A percentile compares a stretch with the other conserved stretches of the same genome.
Evolutionary conservation across 2,888 invertebrate species (phyloP).

Genomic region (Lycia hirtaria): DNA sequence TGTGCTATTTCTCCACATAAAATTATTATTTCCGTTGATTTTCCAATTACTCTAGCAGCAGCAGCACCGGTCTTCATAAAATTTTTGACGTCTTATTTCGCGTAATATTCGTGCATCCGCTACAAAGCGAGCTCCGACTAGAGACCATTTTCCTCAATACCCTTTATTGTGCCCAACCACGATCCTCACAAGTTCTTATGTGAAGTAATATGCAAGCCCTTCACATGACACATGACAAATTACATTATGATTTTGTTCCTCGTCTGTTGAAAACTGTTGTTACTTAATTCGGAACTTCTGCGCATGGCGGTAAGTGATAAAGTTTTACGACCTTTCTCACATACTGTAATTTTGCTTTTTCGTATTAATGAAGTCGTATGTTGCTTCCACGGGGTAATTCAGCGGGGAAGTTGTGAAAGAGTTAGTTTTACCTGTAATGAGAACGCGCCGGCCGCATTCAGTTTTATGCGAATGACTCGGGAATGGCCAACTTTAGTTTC

Average conservation of each 20-base stretch:
- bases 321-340: constrained; percentile 46
- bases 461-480: constrained; percentile 42
- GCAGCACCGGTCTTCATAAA: too few relatives aligned
- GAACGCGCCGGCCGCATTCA: constrained; percentile 40
- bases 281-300: constrained; percentile 63
- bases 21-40: too few relatives aligned
- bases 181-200: constrained; percentile 19
- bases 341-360: constrained; percentile 46
- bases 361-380: constrained; percentile 39
- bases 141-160: constrained; percentile 18
- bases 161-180: constrained; percentile 22
- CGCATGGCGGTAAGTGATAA: constrained; percentile 56
- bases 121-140: constrained; percentile 10
- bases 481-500: constrained; percentile 50
- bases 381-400: constrained; percentile 33
- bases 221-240: constrained; percentile 68
- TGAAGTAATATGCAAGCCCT: constrained; percentile 27
- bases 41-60: too few relatives aligned
- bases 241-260: constrained; percentile 71
- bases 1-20: too few relatives aligned
- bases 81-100: too few relatives aligned
- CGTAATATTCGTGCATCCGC: constrained; percentile 27
- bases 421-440: constrained; percentile 47
- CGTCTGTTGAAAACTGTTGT: constrained; percentile 55
- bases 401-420: constrained; percentile 36